Evolutionary conservation across 2,888 invertebrate genomes (phyloP), one percentile per base, ranked within the genome.

Genomic region (Drosophila dives): DNA sequence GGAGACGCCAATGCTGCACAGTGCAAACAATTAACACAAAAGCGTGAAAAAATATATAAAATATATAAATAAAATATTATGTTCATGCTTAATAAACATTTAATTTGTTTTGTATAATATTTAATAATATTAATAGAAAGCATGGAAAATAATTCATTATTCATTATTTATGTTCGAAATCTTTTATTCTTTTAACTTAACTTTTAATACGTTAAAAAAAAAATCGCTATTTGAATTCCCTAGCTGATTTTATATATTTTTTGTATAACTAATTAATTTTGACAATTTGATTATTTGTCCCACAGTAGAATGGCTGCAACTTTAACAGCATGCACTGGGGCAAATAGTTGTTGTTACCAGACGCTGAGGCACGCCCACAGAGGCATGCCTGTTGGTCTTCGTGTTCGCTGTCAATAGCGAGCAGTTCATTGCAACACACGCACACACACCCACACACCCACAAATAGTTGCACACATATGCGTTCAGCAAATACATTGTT

Each of bases 401-500:
- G 17, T 68, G 42, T 45, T 69, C 70, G 36, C 60, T 75, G 75
- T 75, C 79, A 72, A 69, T 72, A 60, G 78, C 54, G 40, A 64
- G 51, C 70, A 63, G 58, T 73, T 70, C 64, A 67, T 53, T 59
- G 77, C 69, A 69, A 15, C 23, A n/a, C 36, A 53, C 77, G 33
- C 50, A 38, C 58, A 53, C 77, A 36, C 50, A 38, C 58, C 32
- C 55, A 36, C 34, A 12, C 29, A 23, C 40, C 45, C 26, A 29
- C 40, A 38, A 36, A 12, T 53, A 36, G 32, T 3, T 32, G n/a
- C 68, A 38, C 64, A 55, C 50, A 51, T 58, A 33, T 20, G 58
- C 61, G 70, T 64, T 67, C 80, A 73, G 74, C 69, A 72, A 72
- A 76, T 77, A 84, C 84, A 86, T 75, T 84, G 81, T 72, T 68